Conservation (phyloP, 2,113 vertebrate species). For the zebrafish (Danio rerio) region DNA sequence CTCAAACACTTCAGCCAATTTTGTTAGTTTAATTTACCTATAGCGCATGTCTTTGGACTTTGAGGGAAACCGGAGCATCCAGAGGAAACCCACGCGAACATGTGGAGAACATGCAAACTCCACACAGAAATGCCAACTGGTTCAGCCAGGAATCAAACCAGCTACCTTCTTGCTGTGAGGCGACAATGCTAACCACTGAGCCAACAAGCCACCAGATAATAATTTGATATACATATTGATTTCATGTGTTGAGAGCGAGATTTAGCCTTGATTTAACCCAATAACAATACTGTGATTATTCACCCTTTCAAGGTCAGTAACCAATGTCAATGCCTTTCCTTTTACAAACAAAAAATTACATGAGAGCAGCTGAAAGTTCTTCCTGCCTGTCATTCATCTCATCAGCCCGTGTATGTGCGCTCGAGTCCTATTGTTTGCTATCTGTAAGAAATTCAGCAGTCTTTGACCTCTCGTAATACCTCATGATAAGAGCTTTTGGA, state of each 20-base stretch:
- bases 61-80: too few species aligned
- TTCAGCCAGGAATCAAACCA: too few species aligned
- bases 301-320: neutral
- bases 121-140: too few species aligned
- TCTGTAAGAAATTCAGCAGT: neutral
- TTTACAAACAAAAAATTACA: conserved; percentile 16
- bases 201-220: too few species aligned
- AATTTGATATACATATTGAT: neutral
- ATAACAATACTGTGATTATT: neutral
- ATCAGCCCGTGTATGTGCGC: neutral
- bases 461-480: conserved; percentile 11
- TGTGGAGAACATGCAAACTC: too few species aligned
- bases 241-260: neutral
- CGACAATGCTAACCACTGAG: too few species aligned
- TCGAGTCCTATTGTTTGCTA: conserved; percentile 26
- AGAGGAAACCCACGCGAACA: too few species aligned
- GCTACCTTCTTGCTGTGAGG: too few species aligned
- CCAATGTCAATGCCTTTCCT: conserved; percentile 13
- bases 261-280: neutral
- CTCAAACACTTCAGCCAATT: too few species aligned
- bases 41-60: too few species aligned
- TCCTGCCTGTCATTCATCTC: conserved; percentile 33
- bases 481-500: conserved; percentile 20
- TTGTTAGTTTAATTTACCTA: too few species aligned
- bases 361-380: conserved; percentile 39